Evolutionary conservation across 1,140 invertebrate genomes (phyloP).

Genomic region (Ditylenchus dipsaci): DNA sequence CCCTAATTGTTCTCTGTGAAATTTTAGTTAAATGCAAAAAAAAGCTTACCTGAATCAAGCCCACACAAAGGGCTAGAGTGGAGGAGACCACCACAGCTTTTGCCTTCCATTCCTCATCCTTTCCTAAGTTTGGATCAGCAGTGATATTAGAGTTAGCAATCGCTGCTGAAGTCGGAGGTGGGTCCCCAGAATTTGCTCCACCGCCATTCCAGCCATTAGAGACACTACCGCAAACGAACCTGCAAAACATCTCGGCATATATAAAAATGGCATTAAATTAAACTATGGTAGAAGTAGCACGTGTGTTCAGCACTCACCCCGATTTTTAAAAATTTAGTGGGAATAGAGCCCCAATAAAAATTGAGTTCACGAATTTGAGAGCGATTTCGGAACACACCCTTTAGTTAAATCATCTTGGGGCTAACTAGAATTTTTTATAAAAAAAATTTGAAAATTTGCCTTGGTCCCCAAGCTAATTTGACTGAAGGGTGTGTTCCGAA

Average conservation of each 20-base stretch:
- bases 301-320: too few relatives aligned
- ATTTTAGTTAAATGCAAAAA: neutral
- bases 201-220: constrained; percentile 35
- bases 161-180: neutral
- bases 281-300: too few relatives aligned
- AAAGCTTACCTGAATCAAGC: constrained; percentile 34
- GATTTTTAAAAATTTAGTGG: neutral
- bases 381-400: too few relatives aligned
- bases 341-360: constrained; percentile 1
- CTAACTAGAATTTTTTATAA: too few relatives aligned
- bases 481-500: too few relatives aligned
- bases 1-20: too few relatives aligned
- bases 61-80: constrained; percentile 45
- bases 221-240: constrained; percentile 44
- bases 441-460: too few relatives aligned
- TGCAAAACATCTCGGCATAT: too few relatives aligned
- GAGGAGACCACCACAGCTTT: constrained; percentile 35
- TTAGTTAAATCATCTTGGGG: too few relatives aligned
- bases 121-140: neutral
- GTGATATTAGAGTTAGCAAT: neutral
- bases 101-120: neutral
- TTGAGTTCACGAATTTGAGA: too few relatives aligned
- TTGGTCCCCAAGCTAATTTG: too few relatives aligned
- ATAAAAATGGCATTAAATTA: too few relatives aligned
- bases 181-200: constrained; percentile 6